Percentiles rank a stretch among this genome's conserved stretches.
phyloP scores from a whole-genome alignment of 2,113 vertebrate species.

The Ellobius talpinus region DNA sequence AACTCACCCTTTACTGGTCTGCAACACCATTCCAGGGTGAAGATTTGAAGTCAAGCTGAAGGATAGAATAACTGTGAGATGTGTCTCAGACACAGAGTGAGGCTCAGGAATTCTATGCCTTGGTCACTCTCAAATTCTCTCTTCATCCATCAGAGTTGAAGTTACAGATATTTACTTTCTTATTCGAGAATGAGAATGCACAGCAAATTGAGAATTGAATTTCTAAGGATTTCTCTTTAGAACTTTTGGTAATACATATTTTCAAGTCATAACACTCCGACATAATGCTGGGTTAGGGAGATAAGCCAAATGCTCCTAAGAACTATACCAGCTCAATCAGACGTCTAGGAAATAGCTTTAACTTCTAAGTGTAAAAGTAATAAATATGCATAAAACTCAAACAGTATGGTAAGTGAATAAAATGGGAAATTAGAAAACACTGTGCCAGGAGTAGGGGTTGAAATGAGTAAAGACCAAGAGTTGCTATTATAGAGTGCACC shows the following conservation, averaged over 20 bases:
- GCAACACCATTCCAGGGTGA: neutral
- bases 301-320: slow-evolving; percentile 67
- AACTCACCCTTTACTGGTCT: neutral
- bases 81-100: neutral
- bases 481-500: neutral
- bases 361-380: slow-evolving; percentile 64
- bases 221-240: slow-evolving; percentile 55
- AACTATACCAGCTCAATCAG: slow-evolving; percentile 59
- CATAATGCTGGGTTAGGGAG: slow-evolving; percentile 59
- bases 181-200: slow-evolving; percentile 22
- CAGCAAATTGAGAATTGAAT: slow-evolving; percentile 68
- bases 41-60: slow-evolving; percentile 10
- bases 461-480: neutral
- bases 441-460: neutral
- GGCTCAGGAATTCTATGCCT: neutral
- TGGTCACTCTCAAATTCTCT: slow-evolving; percentile 22
- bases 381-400: slow-evolving; percentile 60
- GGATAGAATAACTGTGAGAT: neutral
- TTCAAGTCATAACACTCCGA: slow-evolving; percentile 62
- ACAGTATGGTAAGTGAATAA: slow-evolving; percentile 53
- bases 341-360: slow-evolving; percentile 66
- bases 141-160: slow-evolving; percentile 26
- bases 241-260: slow-evolving; percentile 39
- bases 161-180: slow-evolving; percentile 24
- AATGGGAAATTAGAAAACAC: slow-evolving; percentile 63